Conservation (phyloP, 2,888 invertebrate genomes). For the Agriopis marginaria region DNA sequence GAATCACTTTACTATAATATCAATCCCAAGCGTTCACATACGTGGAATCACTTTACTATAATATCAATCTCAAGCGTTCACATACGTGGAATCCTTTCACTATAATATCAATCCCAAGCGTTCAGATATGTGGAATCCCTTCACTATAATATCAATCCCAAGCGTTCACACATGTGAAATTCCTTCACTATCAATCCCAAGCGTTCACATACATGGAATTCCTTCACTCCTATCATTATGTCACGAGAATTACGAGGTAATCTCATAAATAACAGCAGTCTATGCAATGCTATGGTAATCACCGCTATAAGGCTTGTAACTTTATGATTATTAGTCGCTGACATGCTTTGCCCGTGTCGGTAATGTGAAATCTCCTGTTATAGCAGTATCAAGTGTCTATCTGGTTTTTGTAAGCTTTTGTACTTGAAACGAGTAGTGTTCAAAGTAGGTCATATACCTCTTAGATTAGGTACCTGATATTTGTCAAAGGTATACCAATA, state of each 20-base stretch:
- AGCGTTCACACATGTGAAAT: constrained; percentile 45
- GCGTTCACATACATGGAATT: constrained; percentile 46
- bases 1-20: constrained; percentile 42
- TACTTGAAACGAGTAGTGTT: not conserved
- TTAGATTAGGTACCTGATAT: too few species aligned
- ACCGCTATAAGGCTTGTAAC: constrained; percentile 35
- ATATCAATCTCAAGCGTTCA: constrained; percentile 4
- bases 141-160: constrained; percentile 5
- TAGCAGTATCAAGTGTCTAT: constrained; percentile 7
- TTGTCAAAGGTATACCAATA: too few species aligned
- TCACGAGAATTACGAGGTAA: constrained; percentile 45
- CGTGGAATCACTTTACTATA: constrained; percentile 44
- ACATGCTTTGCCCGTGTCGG: constrained; percentile 26
- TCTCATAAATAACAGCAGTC: constrained; percentile 37
- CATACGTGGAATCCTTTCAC: constrained; percentile 49
- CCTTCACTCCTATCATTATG: constrained; percentile 43
- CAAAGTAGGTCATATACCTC: too few species aligned
- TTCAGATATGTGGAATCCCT: constrained; percentile 49
- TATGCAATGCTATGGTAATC: constrained; percentile 38
- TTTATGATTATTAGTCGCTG: constrained; percentile 40
- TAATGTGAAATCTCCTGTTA: constrained; percentile 22
- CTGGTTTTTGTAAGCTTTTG: not conserved
- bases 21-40: constrained; percentile 35
- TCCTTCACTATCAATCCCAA: constrained; percentile 33
- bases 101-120: not conserved